Base-by-base conservation (phyloP, 2,888 invertebrate genomes). In the Amiota mariae region DNA sequence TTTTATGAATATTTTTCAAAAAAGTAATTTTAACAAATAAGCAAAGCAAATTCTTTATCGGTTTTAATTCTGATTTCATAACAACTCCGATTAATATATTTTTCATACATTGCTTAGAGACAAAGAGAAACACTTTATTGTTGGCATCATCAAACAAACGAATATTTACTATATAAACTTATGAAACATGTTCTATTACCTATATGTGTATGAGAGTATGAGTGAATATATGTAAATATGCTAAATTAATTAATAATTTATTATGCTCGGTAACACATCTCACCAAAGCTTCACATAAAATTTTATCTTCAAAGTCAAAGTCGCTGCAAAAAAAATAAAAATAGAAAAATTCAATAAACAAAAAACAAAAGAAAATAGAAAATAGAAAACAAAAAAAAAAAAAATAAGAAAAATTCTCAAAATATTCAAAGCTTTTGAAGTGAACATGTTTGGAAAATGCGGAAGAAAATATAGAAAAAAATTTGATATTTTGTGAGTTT, bases 281-380 rank as follows among this genome's bases (percentile, higher is more conserved):
- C 36, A 36, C 56, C n/a, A 56, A 56, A 56, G 36, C 8, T 6
- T 36, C 36, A 18, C 36, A 46, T 15, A 64, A 36, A 64, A 64
- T 59, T 80, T 81, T 76, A 79, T 81, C 77, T 51, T 73, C 82
- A 83, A 83, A 84, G 82, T 83, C 84, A 83, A 83, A 83, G 82
- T 80, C 84, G 59, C 24, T 49, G 15, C 47, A 48, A 71, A 61
- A 47, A 47, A 73, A 68, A 57, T n/a, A 67, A 76, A 74, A 77
- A 74, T 66, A 77, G 74, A 79, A 76, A 70, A 75, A 78, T 73
- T 79, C 76, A 70, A 79, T 80, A 79, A 70, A 20, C 46, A 57
- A 46, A 49, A 57, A n/a, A n/a, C 47, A 36, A 57, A 8, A 47
- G n/a, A 66, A 64, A n/a, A 48, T 11, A 8, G 11, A 63, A 24